These are phyloP conservation scores for Hippocampus abdominalis DNA, from an alignment of 2,113 vertebrate genomes.

Conservation along the genomic window DNA sequence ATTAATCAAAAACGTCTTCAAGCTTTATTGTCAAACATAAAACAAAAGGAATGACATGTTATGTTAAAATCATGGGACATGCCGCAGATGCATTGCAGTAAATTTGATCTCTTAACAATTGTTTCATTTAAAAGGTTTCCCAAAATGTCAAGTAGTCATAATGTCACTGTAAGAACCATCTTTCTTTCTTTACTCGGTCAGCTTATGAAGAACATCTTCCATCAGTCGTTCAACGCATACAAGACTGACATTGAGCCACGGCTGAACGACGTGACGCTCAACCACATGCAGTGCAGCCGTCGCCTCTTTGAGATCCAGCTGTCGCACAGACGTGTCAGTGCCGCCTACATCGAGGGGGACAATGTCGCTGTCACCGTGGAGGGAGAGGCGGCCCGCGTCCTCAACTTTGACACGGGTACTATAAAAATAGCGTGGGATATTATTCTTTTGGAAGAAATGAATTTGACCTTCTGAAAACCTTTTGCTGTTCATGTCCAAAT, in stretches of 20 bases:
- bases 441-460: neutral
- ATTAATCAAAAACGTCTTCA: too few species aligned
- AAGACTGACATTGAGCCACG: constrained; percentile 74
- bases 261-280: constrained; percentile 63
- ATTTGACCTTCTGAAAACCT: neutral
- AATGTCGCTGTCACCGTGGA: constrained; percentile 75
- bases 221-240: constrained; percentile 75
- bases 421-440: too few species aligned
- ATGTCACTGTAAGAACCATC: neutral
- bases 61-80: too few species aligned
- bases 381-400: constrained; percentile 70
- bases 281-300: constrained; percentile 71
- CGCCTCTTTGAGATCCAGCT: constrained; percentile 74
- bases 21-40: too few species aligned
- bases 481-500: neutral
- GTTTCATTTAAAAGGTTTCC: too few species aligned
- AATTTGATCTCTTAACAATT: too few species aligned
- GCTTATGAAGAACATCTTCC: constrained; percentile 80
- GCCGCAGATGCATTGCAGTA: too few species aligned
- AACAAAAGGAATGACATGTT: too few species aligned
- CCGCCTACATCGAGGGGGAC: constrained; percentile 69
- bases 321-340: constrained; percentile 71
- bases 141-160: too few species aligned
- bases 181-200: constrained; percentile 20
- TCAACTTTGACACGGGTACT: constrained; percentile 76